Evolutionary conservation across 2,113 vertebrate genomes (phyloP).

Genomic region (Laterallus jamaicensis): DNA sequence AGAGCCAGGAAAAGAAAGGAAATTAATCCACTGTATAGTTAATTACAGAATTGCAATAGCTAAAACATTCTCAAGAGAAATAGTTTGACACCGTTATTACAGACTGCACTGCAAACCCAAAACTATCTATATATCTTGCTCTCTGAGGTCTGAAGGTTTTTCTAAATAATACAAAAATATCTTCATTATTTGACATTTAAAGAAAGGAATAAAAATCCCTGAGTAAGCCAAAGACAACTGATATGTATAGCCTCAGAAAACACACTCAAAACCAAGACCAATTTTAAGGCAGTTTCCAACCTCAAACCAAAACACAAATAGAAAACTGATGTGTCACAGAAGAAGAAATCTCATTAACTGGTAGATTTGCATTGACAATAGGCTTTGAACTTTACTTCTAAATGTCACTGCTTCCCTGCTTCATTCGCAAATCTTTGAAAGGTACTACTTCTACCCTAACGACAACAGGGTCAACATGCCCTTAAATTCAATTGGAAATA

Average conservation of each 20-base stretch:
- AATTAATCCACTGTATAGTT: slow-evolving; percentile 19
- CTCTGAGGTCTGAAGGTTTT: slow-evolving; percentile 64
- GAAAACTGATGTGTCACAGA: slow-evolving; percentile 18
- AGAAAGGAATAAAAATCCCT: slow-evolving; percentile 83
- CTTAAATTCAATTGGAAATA: background rate
- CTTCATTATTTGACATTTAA: slow-evolving; percentile 75
- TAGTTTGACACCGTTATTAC: slow-evolving; percentile 25
- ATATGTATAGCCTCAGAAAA: slow-evolving; percentile 73
- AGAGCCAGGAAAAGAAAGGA: slow-evolving; percentile 48
- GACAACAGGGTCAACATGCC: background rate
- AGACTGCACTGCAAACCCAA: slow-evolving; percentile 44
- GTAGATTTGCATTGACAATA: slow-evolving; percentile 17
- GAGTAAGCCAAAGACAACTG: slow-evolving; percentile 80
- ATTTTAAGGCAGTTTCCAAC: slow-evolving; percentile 63
- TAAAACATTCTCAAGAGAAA: slow-evolving; percentile 44
- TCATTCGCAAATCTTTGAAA: background rate
- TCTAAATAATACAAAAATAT: slow-evolving; percentile 80
- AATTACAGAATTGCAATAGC: slow-evolving; percentile 24
- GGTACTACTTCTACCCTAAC: background rate
- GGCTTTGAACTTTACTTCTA: background rate
- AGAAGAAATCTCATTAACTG: slow-evolving; percentile 11
- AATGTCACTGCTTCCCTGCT: background rate
- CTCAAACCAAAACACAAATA: slow-evolving; percentile 35
- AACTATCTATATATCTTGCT: background rate
- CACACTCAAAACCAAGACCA: slow-evolving; percentile 43